Base-by-base conservation (phyloP, 1,140 invertebrate species). In the Himalopsyche phryganea region DNA sequence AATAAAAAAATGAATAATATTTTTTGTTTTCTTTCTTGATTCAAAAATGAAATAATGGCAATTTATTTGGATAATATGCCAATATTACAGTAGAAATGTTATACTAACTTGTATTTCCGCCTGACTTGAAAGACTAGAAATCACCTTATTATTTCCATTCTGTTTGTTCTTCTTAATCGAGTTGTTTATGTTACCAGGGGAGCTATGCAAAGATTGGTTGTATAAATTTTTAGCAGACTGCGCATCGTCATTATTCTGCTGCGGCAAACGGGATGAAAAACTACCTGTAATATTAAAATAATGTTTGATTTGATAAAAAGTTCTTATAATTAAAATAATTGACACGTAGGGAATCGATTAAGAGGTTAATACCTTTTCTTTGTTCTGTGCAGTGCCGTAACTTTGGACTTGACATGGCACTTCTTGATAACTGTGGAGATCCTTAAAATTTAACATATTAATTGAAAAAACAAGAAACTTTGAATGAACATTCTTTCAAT, bases 381-480 rank as follows among this genome's bases (percentile, higher is more conserved):
- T 71, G 69, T 49, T 79, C 75, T 46, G 71, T 66, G 67, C 70
- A 76, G 4, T 74, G 68, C 51, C 68, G 71, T 35, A 74, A 65
- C 60, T 76, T 78, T 0, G 74, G 78, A n/a, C 74, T 78, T 1
- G 73, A 77, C 19, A 73, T 75, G 0, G 74, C 75, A 63, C 76
- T 79, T 65, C 77, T 74, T 6, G 71, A 67, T 57, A 78, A 53
- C 52, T 80, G 80, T 5, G 79, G 78, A 10, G 79, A 81, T 1
- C 72, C 69, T 65, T 70, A 61, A 48, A 66, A 49, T 14, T 38
- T 32, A 48, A 48, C 4, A 28, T 3, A 9, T 28, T 5, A 28
- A 28, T 28, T n/a, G n/a, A n/a, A n/a, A n/a, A n/a, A n/a, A n/a
- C n/a, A 47, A 42, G 14, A 6, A 42, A n/a, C 13, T 42, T 42